Conservation (phyloP, 2,113 vertebrate species). For the Axis porcinus region DNA sequence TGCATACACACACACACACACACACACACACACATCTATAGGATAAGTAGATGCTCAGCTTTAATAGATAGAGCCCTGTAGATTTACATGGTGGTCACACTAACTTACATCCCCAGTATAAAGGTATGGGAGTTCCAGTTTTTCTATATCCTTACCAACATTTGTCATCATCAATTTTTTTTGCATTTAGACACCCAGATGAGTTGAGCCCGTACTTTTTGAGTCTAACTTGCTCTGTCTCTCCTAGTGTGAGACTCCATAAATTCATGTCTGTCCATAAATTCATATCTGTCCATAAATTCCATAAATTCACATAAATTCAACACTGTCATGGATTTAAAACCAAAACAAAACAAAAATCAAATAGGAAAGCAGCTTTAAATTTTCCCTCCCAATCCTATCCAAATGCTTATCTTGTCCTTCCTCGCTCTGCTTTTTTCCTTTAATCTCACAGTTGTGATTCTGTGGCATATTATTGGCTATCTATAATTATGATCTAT, state of each 20-base stretch:
- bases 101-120: not conserved
- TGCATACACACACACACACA: fast-evolving
- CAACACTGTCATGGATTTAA: not conserved
- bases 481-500: constrained; percentile 70
- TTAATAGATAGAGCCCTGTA: not conserved
- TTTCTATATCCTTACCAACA: not conserved
- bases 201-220: not conserved
- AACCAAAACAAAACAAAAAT: not conserved
- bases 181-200: not conserved
- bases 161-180: not conserved
- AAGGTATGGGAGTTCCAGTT: not conserved
- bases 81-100: not conserved
- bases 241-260: not conserved
- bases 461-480: constrained; percentile 15
- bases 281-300: not conserved
- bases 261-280: not conserved
- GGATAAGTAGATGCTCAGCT: too few species aligned
- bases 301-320: not conserved
- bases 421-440: not conserved
- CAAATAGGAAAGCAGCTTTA: not conserved
- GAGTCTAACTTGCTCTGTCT: not conserved
- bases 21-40: not conserved
- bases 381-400: not conserved
- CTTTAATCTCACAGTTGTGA: not conserved
- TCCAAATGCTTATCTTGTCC: not conserved